Percentiles rank a stretch among this genome's conserved stretches.
phyloP scores from a whole-genome alignment of 2,888 invertebrate species.

The Epinotia ramella region DNA sequence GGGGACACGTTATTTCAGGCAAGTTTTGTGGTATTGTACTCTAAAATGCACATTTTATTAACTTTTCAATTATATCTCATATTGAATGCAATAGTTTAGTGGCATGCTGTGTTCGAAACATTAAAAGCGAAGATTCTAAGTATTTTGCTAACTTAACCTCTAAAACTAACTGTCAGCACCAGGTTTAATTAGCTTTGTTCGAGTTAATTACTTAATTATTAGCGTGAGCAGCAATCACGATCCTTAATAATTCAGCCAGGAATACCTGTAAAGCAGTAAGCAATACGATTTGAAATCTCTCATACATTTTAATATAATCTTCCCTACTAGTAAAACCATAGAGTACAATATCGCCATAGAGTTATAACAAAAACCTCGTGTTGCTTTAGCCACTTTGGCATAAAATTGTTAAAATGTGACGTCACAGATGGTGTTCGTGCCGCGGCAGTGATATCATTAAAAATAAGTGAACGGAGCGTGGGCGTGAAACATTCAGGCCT shows the following conservation, averaged over 20 bases:
- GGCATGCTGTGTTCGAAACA: not conserved
- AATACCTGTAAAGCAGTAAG: not conserved
- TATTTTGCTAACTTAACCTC: not conserved
- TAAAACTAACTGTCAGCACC: not conserved
- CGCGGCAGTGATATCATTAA: conserved; percentile 25
- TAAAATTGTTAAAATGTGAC: not conserved
- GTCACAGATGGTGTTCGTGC: conserved; percentile 24
- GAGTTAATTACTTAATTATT: not conserved
- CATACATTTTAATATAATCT: not conserved
- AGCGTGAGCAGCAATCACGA: not conserved
- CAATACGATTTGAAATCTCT: not conserved
- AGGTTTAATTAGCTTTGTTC: not conserved
- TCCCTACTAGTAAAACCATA: not conserved
- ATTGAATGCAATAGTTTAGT: not conserved
- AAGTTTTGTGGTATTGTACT: not conserved
- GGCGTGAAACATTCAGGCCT: conserved; percentile 25
- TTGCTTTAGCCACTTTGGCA: not conserved
- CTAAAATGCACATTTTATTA: not conserved
- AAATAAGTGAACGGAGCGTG: conserved; percentile 28
- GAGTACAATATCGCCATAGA: no score
- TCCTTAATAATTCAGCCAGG: no score
- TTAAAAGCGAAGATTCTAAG: no score
- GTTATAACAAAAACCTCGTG: no score
- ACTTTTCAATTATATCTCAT: not conserved
- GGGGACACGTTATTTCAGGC: not conserved